Percentiles rank a stretch among this genome's conserved stretches.
Evolutionary conservation across 2,888 invertebrate species (phyloP).

Genomic region (Aspidiotus destructor): DNA sequence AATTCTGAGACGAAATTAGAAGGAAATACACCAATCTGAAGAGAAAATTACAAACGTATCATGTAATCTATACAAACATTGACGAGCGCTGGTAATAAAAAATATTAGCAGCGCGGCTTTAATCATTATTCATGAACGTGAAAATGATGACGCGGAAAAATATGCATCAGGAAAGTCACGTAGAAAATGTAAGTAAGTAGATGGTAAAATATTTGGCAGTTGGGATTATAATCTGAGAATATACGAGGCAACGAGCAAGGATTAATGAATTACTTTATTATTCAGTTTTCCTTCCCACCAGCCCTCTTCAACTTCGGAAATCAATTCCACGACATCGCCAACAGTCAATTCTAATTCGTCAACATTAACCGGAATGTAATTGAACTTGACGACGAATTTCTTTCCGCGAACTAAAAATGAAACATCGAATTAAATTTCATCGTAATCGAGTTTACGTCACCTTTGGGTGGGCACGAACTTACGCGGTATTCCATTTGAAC

Average conservation of each 20-base stretch:
- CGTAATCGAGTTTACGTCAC: too few relatives aligned
- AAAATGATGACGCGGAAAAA: not conserved
- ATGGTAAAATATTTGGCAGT: not conserved
- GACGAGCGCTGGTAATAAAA: too few relatives aligned
- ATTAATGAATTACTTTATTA: constrained; percentile 49
- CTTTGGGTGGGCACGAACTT: too few relatives aligned
- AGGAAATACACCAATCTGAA: constrained; percentile 74
- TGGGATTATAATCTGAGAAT: too few relatives aligned
- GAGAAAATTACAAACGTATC: not conserved
- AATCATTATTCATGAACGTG: too few relatives aligned
- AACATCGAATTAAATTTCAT: too few relatives aligned
- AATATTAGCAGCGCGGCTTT: too few relatives aligned
- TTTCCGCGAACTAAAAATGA: constrained; percentile 18
- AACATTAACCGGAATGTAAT: constrained; percentile 84
- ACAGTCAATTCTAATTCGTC: constrained; percentile 83
- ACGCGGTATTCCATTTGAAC: too few relatives aligned
- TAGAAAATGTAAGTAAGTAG: not conserved
- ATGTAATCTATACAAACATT: not conserved
- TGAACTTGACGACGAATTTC: constrained; percentile 70
- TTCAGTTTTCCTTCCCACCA: constrained; percentile 83
- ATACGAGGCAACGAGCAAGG: not conserved
- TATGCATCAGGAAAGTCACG: not conserved
- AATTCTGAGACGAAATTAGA: constrained; percentile 79
- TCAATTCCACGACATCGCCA: constrained; percentile 80
- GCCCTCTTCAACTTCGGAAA: constrained; percentile 87